These are phyloP conservation scores for Terrapene triunguis DNA, from an alignment of 2,113 vertebrate species.

Conservation along the genomic window DNA sequence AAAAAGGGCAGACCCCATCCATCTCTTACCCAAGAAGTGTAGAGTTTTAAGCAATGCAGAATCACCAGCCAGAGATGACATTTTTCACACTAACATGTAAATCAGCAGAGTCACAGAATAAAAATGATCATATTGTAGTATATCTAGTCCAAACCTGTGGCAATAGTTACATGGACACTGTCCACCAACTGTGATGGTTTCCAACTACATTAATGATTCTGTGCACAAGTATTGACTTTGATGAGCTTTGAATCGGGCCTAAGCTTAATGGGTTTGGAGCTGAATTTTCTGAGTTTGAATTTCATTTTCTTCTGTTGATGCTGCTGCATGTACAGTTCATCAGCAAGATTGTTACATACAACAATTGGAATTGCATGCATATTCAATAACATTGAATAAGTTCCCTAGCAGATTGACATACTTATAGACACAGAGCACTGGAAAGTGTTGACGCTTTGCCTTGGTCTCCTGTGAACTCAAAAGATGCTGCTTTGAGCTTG, in stretches of 20 bases:
- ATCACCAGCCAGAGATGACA: not conserved
- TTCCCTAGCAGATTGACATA: not conserved
- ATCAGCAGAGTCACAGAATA: not conserved
- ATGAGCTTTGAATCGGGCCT: not conserved
- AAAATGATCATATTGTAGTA: not conserved
- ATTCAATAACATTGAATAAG: not conserved
- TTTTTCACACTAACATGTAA: not conserved
- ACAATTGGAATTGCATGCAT: not conserved
- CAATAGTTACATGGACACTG: not conserved
- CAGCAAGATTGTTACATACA: not conserved
- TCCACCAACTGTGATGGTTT: not conserved
- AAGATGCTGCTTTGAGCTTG: not conserved
- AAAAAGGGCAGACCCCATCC: not conserved
- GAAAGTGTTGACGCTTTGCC: not conserved
- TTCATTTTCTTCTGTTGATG: not conserved
- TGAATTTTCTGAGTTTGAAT: not conserved
- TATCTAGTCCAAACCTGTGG: not conserved
- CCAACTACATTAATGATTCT: not conserved
- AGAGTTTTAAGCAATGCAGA: slow-evolving; percentile 18
- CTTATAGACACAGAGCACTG: not conserved
- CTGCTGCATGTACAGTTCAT: not conserved
- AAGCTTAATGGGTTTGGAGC: not conserved
- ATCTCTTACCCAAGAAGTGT: not conserved
- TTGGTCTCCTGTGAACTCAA: not conserved
- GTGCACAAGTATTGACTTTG: not conserved